Percentiles rank a stretch among this genome's conserved stretches.
Evolutionary conservation across 2,888 invertebrate species (phyloP).

Genomic region (Netelia inedita): DNA sequence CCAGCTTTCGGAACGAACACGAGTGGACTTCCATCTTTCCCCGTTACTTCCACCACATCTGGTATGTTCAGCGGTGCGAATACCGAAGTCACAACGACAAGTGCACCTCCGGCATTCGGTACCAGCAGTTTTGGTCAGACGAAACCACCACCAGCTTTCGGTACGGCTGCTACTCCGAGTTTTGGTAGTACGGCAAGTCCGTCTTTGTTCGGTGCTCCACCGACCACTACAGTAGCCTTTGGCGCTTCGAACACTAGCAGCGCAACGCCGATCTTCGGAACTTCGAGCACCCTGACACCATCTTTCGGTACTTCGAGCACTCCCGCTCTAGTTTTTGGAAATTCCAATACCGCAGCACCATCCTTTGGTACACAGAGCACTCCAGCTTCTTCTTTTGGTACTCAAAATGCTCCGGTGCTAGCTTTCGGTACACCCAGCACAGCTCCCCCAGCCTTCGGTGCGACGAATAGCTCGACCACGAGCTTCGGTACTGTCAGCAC

Average conservation of each 20-base stretch:
- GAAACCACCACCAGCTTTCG: constrained; percentile 64
- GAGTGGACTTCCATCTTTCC: constrained; percentile 20
- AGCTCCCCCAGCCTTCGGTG: constrained; percentile 65
- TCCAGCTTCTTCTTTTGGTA: constrained; percentile 64
- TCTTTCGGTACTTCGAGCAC: constrained; percentile 50
- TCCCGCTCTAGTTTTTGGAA: constrained; percentile 66
- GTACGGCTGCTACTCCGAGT: constrained; percentile 37
- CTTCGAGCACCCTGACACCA: constrained; percentile 3
- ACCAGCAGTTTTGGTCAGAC: constrained; percentile 68
- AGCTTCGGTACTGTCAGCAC: constrained; percentile 69
- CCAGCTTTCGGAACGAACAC: constrained; percentile 32
- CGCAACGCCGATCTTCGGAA: constrained; percentile 6
- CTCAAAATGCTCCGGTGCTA: constrained; percentile 65
- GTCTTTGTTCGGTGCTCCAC: constrained; percentile 2
- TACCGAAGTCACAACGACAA: constrained; percentile 27
- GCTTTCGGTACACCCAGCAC: constrained; percentile 67
- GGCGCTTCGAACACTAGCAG: background rate
- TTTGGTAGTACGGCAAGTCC: constrained; percentile 25
- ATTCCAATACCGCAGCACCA: constrained; percentile 45
- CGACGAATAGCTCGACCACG: constrained; percentile 53
- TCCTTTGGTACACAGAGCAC: constrained; percentile 57
- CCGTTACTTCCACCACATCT: constrained; percentile 47
- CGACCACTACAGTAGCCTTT: background rate
- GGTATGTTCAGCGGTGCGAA: constrained; percentile 55
- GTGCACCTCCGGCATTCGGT: constrained; percentile 66